These are phyloP conservation scores for Andrena dorsata DNA, from an alignment of 2,888 invertebrate species.

Conservation along the genomic window DNA sequence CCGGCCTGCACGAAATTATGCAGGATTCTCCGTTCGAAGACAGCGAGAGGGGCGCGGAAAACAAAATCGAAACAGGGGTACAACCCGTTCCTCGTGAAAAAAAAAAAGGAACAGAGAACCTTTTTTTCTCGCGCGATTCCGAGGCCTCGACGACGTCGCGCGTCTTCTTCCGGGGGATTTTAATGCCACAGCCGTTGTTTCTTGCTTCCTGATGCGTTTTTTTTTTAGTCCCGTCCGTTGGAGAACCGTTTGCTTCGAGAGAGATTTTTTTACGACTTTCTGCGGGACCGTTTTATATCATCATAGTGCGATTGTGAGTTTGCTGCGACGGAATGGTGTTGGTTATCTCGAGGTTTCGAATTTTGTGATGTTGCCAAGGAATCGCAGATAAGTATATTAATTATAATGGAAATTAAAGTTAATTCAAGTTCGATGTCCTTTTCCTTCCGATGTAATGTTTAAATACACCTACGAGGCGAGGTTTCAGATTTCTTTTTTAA, in stretches of 20 bases:
- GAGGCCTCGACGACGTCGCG: constrained; percentile 41
- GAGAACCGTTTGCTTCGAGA: constrained; percentile 45
- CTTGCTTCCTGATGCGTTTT: constrained; percentile 32
- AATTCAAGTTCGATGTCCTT: no score
- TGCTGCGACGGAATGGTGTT: no score
- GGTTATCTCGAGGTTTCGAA: no score
- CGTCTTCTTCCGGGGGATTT: constrained; percentile 75
- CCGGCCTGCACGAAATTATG: constrained; percentile 71
- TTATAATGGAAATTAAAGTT: no score
- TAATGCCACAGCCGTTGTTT: constrained; percentile 68
- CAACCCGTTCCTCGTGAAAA: constrained; percentile 60
- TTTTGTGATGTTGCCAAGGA: no score
- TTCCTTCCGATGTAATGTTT: no score
- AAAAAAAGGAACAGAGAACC: constrained; percentile 48
- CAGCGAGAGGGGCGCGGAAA: constrained; percentile 63
- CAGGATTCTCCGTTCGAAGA: constrained; percentile 62
- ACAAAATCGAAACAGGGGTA: constrained; percentile 75
- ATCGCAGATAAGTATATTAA: no score
- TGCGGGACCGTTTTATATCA: constrained; percentile 4
- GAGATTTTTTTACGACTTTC: constrained; percentile 32
- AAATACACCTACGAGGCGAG: no score
- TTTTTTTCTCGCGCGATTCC: constrained; percentile 61
- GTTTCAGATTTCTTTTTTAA: no score
- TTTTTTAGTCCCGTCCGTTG: constrained; percentile 44
- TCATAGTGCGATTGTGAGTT: not conserved